phyloP scores from a whole-genome alignment of 1,140 invertebrate species.

The Heliothis subflexa region DNA sequence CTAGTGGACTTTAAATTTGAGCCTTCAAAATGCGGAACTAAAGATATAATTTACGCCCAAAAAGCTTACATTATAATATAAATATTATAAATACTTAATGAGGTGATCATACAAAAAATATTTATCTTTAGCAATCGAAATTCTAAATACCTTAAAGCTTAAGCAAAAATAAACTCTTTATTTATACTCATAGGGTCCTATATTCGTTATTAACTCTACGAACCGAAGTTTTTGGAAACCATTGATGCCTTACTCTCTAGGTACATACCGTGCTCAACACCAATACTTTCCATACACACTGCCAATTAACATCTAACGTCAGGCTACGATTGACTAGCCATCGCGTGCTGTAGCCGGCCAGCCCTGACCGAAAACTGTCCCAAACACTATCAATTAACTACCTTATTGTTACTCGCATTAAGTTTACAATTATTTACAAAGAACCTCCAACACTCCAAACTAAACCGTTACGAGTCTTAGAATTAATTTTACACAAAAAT shows the following conservation, averaged over 20 bases:
- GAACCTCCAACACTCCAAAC: conserved; percentile 46
- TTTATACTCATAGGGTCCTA: conserved; percentile 74
- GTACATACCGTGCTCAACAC: conserved; percentile 71
- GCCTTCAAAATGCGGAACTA: conserved; percentile 34
- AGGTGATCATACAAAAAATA: conserved; percentile 80
- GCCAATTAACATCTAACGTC: conserved; percentile 55
- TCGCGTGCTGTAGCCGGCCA: conserved; percentile 64
- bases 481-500: conserved; percentile 52
- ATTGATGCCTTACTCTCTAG: conserved; percentile 57
- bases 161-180: conserved; percentile 85
- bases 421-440: conserved; percentile 77
- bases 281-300: conserved; percentile 60
- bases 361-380: conserved; percentile 49
- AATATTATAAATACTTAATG: conserved; percentile 69
- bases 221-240: conserved; percentile 53
- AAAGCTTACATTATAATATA: conserved; percentile 70
- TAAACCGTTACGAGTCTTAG: conserved; percentile 47
- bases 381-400: conserved; percentile 59
- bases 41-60: conserved; percentile 57
- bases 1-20: conserved; percentile 38
- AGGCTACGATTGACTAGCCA: conserved; percentile 53
- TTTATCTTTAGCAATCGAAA: conserved; percentile 80
- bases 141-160: conserved; percentile 77
- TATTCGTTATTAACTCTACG: conserved; percentile 64
- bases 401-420: conserved; percentile 66